These are phyloP conservation scores for Drosophila triauraria DNA, from an alignment of 1,140 invertebrate genomes.

Conservation along the genomic window DNA sequence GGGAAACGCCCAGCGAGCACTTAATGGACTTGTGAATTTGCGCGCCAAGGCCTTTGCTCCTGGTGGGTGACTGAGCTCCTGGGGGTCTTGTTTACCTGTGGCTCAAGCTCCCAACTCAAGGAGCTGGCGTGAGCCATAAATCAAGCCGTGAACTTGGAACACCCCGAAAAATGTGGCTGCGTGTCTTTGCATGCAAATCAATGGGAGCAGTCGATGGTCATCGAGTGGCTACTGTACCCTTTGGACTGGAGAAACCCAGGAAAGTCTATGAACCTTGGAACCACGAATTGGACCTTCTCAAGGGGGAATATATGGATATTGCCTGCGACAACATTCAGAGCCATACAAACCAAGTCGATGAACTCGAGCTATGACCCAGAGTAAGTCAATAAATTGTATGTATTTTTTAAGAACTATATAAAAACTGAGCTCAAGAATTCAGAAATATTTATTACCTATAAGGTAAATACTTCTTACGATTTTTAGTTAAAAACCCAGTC, in stretches of 20 bases:
- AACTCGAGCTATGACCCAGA: background rate
- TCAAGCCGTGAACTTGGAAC: slow-evolving; percentile 77
- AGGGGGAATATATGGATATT: background rate
- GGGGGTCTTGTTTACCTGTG: slow-evolving; percentile 43
- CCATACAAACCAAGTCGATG: background rate
- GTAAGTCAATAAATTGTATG: background rate
- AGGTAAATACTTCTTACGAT: background rate
- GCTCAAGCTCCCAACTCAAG: slow-evolving; percentile 19
- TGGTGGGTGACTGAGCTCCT: slow-evolving; percentile 27
- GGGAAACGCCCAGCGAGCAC: slow-evolving; percentile 26
- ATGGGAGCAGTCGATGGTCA: slow-evolving; percentile 35
- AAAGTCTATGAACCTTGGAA: slow-evolving; percentile 8
- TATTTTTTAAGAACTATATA: background rate
- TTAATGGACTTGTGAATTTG: slow-evolving; percentile 75
- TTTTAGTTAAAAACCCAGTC: background rate
- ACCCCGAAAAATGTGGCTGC: slow-evolving; percentile 46
- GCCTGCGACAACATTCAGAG: background rate
- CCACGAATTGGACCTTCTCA: background rate
- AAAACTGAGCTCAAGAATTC: background rate
- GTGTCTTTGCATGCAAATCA: slow-evolving; percentile 68
- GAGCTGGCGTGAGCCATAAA: slow-evolving; percentile 65
- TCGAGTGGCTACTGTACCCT: slow-evolving; percentile 25
- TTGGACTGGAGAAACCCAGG: background rate
- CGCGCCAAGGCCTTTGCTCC: slow-evolving; percentile 57
- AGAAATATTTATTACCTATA: background rate